Percentiles rank a stretch among this genome's conserved stretches.
These are phyloP conservation scores for Drosophila kanapiae DNA, from an alignment of 1,140 invertebrate species.

Conservation along the genomic window DNA sequence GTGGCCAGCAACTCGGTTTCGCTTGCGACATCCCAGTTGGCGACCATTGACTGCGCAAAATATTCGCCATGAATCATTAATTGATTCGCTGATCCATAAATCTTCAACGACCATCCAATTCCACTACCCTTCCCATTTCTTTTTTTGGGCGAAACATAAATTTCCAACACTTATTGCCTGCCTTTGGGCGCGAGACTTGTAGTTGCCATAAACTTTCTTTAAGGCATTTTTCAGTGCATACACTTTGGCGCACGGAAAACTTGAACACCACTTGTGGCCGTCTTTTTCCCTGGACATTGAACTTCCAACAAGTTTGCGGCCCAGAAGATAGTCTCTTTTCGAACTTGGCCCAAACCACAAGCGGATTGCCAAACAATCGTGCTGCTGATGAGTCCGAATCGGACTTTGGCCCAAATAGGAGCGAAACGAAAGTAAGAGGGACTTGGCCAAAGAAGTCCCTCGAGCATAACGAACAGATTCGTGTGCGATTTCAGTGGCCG, in stretches of 20 bases:
- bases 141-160: not conserved
- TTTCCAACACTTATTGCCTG: constrained; percentile 2
- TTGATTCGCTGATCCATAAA: constrained; percentile 27
- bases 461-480: constrained; percentile 36
- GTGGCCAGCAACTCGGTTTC: constrained; percentile 30
- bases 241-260: constrained; percentile 17
- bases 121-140: not conserved
- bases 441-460: constrained; percentile 19
- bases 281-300: constrained; percentile 28
- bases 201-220: constrained; percentile 47
- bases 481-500: constrained; percentile 2
- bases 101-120: constrained; percentile 11
- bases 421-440: constrained; percentile 37
- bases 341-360: constrained; percentile 14
- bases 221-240: constrained; percentile 26
- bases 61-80: constrained; percentile 40
- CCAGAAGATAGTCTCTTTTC: not conserved
- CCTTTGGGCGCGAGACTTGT: constrained; percentile 20
- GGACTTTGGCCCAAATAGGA: constrained; percentile 27
- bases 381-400: constrained; percentile 37
- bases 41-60: constrained; percentile 36
- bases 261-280: not conserved
- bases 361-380: constrained; percentile 44
- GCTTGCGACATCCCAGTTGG: constrained; percentile 33
- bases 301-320: constrained; percentile 21